Base-by-base conservation (phyloP, 2,797 vertebrate genomes). In the Xiphophorus birchmanni region DNA sequence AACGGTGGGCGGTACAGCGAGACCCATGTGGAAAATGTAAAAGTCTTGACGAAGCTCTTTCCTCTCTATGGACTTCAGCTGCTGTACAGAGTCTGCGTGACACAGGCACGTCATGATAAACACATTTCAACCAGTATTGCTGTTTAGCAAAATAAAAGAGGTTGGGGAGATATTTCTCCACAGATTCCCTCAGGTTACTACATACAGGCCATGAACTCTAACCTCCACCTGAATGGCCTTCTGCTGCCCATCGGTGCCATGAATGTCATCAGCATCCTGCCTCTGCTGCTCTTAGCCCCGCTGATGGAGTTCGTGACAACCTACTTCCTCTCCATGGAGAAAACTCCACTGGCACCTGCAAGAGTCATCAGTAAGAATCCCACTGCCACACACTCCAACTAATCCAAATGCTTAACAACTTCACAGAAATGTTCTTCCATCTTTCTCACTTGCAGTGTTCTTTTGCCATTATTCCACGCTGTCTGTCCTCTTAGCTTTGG, bases 141-240 rank as follows among this genome's bases (percentile, higher is more conserved):
- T 77, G 2, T 71, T 78, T 83, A 9, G 48, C 48, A 23, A 23
- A 29, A 37, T 69, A 44, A 65, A 23, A 72, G 15, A 76, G 40
- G 48, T 79, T 58, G 84, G 54, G 4, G 45, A 32, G n/a, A 11
- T 69, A 10, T 83, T 79, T 45, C 71, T 60, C 65, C 67, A 50
- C 90, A 96, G 98, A 97, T 98, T 90, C 96, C 98, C 48, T 98
- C 98, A 21, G 96, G 97, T 80, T 99, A 97, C 91, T 99, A 98
- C 89, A 96, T 99, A 50, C 98, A 99, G 92, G 96, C 96, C 1
- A 97, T 99, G 97, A 97, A 98, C 95, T 98, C 97, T 89, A 96
- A 96, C 84, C 94, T 94, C 81, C 96, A 97, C 92, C 82, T 96
- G 76, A 89, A 89, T 44, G 95, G 96, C 58, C 92, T 96, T 83